Conservation (phyloP, 2,797 vertebrate species). For the Danio choprae region DNA sequence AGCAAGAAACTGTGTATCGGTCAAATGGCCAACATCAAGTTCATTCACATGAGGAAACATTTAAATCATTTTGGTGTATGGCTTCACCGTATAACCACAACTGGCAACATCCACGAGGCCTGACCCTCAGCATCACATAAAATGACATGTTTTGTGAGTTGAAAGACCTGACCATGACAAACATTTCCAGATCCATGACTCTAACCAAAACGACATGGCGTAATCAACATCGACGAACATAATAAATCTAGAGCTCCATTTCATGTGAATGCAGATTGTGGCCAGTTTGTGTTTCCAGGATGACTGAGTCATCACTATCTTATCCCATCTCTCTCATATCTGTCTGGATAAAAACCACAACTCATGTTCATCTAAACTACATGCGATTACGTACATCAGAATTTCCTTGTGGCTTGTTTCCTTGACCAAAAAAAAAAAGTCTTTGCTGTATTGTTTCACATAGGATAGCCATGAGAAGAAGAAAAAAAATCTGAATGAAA, state of each 20-base stretch:
- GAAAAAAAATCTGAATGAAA: conserved; percentile 36
- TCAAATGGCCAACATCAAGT: conserved; percentile 45
- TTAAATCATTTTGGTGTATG: conserved; percentile 53
- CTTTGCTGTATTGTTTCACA: conserved; percentile 7
- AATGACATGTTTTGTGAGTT: conserved; percentile 47
- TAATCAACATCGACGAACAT: conserved; percentile 24
- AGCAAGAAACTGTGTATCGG: conserved; percentile 27
- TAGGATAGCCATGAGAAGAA: conserved; percentile 9
- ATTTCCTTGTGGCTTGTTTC: neutral
- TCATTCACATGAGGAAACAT: conserved; percentile 59
- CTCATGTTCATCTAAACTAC: neutral
- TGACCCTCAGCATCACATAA: conserved; percentile 37
- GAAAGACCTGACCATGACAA: conserved; percentile 36
- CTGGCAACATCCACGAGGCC: conserved; percentile 30
- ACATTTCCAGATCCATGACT: conserved; percentile 37
- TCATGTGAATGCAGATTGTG: conserved; percentile 21
- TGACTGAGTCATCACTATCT: conserved; percentile 6
- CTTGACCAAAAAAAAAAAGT: neutral
- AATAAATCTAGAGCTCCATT: conserved; percentile 17
- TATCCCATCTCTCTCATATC: conserved; percentile 16
- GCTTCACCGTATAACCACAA: conserved; percentile 27
- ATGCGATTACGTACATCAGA: neutral
- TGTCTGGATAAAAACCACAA: conserved; percentile 32
- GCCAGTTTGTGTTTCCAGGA: conserved; percentile 5
- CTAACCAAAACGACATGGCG: conserved; percentile 29